Percentiles rank a stretch among this genome's conserved stretches.
Evolutionary conservation across 1,140 invertebrate genomes (phyloP).

Genomic region (Lanistes nyassanus): DNA sequence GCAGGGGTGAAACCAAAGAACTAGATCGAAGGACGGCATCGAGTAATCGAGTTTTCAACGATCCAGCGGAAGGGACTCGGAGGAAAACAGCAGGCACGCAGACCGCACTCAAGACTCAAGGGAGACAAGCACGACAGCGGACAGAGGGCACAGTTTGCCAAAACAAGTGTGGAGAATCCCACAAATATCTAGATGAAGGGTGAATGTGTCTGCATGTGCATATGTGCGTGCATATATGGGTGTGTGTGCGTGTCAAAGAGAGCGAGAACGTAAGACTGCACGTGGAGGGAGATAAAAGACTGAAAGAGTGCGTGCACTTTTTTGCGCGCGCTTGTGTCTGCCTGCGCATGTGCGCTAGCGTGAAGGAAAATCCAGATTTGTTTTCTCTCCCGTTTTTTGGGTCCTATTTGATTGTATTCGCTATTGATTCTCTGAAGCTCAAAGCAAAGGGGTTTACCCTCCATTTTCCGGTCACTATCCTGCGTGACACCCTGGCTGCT

Average conservation of each 20-base stretch:
- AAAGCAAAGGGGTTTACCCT: too few relatives aligned
- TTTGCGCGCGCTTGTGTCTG: not conserved
- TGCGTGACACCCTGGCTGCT: too few relatives aligned
- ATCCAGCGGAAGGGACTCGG: too few relatives aligned
- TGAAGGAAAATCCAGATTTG: not conserved
- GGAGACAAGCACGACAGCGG: not conserved
- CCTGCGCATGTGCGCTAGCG: not conserved
- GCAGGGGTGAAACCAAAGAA: too few relatives aligned
- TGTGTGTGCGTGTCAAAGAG: constrained; percentile 9
- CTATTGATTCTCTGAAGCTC: too few relatives aligned
- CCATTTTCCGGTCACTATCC: too few relatives aligned
- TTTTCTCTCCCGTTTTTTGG: not conserved
- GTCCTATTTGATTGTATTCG: too few relatives aligned
- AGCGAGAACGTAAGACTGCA: not conserved
- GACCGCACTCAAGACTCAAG: not conserved
- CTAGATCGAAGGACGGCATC: too few relatives aligned
- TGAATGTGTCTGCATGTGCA: not conserved
- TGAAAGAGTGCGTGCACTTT: constrained; percentile 3
- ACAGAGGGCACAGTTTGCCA: not conserved
- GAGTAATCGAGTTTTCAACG: too few relatives aligned
- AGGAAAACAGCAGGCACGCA: too few relatives aligned
- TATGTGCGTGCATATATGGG: constrained; percentile 3
- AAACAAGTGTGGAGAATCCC: not conserved
- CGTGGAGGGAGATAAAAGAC: not conserved
- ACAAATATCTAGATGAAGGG: too few relatives aligned